Evolutionary conservation across 2,797 vertebrate genomes (phyloP).

Genomic region (Poeciliopsis turneri): DNA sequence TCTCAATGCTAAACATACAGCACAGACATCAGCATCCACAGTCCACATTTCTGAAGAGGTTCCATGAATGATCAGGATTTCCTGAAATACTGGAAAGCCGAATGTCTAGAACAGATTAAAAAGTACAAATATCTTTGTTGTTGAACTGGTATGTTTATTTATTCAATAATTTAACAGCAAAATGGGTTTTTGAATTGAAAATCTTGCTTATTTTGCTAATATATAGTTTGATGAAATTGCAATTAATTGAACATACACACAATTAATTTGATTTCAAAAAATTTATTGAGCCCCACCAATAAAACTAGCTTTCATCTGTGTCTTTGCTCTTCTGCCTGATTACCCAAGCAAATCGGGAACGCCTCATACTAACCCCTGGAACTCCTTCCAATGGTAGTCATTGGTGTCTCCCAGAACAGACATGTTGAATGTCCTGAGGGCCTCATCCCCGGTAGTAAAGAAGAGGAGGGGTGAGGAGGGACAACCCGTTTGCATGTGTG

Average conservation of each 20-base stretch:
- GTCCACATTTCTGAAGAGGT: too few species aligned
- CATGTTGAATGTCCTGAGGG: conserved; percentile 57
- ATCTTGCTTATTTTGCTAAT: background rate
- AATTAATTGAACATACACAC: background rate
- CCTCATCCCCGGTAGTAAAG: conserved; percentile 41
- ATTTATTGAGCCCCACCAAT: background rate
- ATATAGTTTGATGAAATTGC: background rate
- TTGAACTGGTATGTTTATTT: background rate
- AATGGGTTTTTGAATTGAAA: background rate
- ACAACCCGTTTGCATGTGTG: conserved; percentile 41
- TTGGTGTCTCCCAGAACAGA: conserved; percentile 56
- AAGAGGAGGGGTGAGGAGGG: conserved; percentile 27
- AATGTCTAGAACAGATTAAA: background rate
- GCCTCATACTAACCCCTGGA: conserved; percentile 78
- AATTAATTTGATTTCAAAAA: too few species aligned
- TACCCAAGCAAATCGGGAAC: background rate
- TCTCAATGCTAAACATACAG: too few species aligned
- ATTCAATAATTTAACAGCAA: background rate
- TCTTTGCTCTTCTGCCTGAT: background rate
- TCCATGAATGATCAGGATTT: too few species aligned
- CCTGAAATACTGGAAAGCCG: too few species aligned
- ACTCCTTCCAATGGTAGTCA: conserved; percentile 81
- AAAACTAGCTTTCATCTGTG: background rate
- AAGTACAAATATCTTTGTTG: background rate
- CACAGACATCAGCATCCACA: too few species aligned